A percentile compares a stretch with the other conserved stretches of the same genome.
Conservation (phyloP, 1,140 invertebrate genomes). For the Listronotus bonariensis region DNA sequence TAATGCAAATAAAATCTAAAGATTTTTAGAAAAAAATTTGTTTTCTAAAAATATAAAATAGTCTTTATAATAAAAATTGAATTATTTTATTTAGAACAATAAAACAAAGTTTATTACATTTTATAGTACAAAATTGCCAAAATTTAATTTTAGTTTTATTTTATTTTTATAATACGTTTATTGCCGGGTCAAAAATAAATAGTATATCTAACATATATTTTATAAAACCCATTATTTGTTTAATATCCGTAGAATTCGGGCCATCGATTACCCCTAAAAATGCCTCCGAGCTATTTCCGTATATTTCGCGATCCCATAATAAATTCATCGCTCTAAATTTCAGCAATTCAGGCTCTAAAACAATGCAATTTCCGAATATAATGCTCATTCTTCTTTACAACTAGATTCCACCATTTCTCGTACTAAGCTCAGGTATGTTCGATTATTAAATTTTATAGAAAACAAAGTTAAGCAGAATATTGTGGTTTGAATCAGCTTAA, state of each 20-base stretch:
- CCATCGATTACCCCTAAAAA: constrained; percentile 18
- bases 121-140: no score
- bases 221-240: constrained; percentile 6
- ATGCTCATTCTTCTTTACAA: constrained; percentile 3
- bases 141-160: no score
- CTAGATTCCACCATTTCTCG: not conserved
- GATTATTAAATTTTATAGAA: not conserved
- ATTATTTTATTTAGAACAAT: no score
- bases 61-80: no score
- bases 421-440: not conserved
- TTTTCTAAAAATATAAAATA: no score
- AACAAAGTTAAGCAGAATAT: not conserved
- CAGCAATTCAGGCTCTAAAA: constrained; percentile 18
- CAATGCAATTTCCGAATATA: constrained; percentile 29
- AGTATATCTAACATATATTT: not conserved
- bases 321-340: constrained; percentile 23
- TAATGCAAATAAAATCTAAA: no score
- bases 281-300: constrained; percentile 21
- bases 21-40: no score
- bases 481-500: no score
- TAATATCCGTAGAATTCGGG: constrained; percentile 10
- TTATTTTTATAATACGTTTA: no score
- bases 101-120: no score
- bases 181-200: no score
- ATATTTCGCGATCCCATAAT: constrained; percentile 5